Conservation (phyloP, 2,797 vertebrate genomes). For the Sebastes diaconus region DNA sequence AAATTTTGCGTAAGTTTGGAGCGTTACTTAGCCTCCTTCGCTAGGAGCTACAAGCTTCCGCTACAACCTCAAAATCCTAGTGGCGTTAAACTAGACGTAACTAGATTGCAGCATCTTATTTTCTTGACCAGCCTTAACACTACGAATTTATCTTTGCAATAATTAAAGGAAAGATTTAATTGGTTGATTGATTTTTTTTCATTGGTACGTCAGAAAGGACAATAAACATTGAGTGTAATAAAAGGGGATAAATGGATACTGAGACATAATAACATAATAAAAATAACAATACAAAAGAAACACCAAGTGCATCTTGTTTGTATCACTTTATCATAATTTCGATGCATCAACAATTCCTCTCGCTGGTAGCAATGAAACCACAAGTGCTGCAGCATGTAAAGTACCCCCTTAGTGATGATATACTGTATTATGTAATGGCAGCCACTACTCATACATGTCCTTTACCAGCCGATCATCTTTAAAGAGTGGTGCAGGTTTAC, state of each 20-base stretch:
- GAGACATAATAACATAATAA: neutral
- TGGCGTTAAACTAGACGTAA: neutral
- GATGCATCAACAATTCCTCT: neutral
- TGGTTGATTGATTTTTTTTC: neutral
- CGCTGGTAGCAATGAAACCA: neutral
- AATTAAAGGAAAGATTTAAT: neutral
- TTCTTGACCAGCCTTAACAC: neutral
- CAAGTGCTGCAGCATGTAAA: neutral
- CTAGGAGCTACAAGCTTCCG: too few relatives aligned
- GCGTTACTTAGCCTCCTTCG: fast-evolving
- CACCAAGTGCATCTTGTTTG: neutral
- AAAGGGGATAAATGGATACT: neutral
- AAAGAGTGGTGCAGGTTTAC: constrained; percentile 11
- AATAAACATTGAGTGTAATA: neutral
- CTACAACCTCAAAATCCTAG: fast-evolving
- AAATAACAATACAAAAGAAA: neutral
- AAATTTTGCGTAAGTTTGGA: too few relatives aligned
- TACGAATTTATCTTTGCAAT: neutral
- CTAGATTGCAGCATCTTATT: too few relatives aligned
- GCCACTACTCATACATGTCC: neutral
- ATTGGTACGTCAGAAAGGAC: neutral
- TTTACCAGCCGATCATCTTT: constrained; percentile 22
- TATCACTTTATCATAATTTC: neutral
- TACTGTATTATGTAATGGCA: constrained; percentile 12
- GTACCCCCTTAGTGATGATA: neutral